Base-by-base conservation (phyloP, 1,140 invertebrate species). In the Apis dorsata region DNA sequence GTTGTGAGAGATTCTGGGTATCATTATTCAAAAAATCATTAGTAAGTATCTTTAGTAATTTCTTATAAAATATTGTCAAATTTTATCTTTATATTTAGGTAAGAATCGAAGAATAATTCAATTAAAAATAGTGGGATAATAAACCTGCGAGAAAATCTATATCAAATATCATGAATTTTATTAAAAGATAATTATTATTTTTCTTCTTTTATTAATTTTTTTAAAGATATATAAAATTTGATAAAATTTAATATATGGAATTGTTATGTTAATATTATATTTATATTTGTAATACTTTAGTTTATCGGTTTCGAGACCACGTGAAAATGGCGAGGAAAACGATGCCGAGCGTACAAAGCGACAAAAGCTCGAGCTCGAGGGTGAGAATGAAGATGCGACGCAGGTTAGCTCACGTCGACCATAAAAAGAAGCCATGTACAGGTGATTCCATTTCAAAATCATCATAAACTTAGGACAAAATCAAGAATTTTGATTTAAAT, bases 1-100 rank as follows among this genome's bases (percentile, higher is more conserved):
- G 97, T 99, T 21, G 98, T 99, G 28, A 95, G 98, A 81, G 97
- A 99, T 89, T 98, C 98, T 51, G 98, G 98, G 0, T 98, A 98
- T 90, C 97, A 98, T 93, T 98, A 97, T 92, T 97, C 97, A 60
- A 97, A 97, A 93, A 96, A 95, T 85, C 96, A 96, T 93, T 96
- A 96, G 96, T 96, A 93, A 92, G 93, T 93, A 84, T 81, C 84
- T 59, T 79, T 79, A 76, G 69, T 44, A 44, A 44, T 49, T 57
- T 66, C 24, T 28, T 77, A 77, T 77, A 12, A 74, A 68, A 34
- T 66, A 74, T 81, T 76, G n/a, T 62, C 62, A 62, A 63, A 53
- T 19, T 34, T 11, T 77, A 77, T 63, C 24, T 17, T 10, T 21
- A 65, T 66, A 77, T 55, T 28, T 62, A 74, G 21, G 13, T 17